Conservation (phyloP, 2,888 invertebrate species). For the Mimachlamys varia region DNA sequence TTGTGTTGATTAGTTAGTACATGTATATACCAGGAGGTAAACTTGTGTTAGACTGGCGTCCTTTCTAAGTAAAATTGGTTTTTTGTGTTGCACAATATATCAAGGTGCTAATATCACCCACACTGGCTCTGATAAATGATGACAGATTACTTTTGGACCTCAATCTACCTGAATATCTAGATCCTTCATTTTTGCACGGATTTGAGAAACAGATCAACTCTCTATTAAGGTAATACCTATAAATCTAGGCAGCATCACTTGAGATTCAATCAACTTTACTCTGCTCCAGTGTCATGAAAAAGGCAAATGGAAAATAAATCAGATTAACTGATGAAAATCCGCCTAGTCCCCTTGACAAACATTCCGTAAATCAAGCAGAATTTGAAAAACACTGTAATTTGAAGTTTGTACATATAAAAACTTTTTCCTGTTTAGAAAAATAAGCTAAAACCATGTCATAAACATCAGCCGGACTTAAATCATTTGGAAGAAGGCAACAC, state of each 20-base stretch:
- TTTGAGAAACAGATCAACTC: not conserved
- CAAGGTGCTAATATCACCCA: not conserved
- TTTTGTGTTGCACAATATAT: not conserved
- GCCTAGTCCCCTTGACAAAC: not conserved
- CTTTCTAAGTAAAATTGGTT: not conserved
- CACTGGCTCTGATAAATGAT: not conserved
- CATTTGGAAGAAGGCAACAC: no score
- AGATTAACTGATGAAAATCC: not conserved
- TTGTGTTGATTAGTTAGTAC: not conserved
- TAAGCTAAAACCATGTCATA: not conserved
- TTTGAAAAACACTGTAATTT: not conserved
- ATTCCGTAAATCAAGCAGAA: not conserved
- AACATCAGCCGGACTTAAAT: not conserved
- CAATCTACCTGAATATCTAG: not conserved
- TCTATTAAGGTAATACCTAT: not conserved
- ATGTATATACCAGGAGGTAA: not conserved
- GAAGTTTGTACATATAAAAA: no score
- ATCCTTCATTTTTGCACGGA: not conserved
- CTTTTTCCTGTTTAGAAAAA: no score
- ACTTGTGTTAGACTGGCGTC: not conserved
- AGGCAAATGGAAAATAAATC: not conserved
- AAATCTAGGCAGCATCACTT: not conserved
- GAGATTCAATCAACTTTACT: not conserved
- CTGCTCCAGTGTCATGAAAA: not conserved
- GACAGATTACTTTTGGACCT: not conserved